Evolutionary conservation across 2,113 vertebrate genomes (phyloP).

Genomic region (Xyrauchen texanus): DNA sequence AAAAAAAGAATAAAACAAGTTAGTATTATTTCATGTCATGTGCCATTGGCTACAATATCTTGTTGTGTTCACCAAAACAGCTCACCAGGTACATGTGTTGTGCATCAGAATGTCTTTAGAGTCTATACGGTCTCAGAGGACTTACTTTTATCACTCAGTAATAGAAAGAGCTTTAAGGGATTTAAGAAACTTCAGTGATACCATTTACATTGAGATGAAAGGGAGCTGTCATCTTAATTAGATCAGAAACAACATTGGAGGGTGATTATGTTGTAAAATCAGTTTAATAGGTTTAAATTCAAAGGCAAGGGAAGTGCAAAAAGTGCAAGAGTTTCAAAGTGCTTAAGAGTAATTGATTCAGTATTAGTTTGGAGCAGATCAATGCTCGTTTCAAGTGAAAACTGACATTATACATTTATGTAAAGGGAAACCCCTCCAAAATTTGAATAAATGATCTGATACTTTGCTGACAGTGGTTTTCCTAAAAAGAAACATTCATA

Average conservation of each 20-base stretch:
- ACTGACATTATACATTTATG: conserved; percentile 10
- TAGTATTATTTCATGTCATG: no score
- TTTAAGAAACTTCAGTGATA: no score
- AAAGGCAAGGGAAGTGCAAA: conserved; percentile 16
- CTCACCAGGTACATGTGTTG: no score
- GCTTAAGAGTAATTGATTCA: conserved; percentile 27
- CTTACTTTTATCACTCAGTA: no score
- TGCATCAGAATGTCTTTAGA: no score
- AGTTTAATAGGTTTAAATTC: conserved; percentile 41
- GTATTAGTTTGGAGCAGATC: conserved; percentile 16
- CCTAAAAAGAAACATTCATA: conserved; percentile 11
- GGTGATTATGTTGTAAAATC: neutral
- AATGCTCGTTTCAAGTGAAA: conserved; percentile 28
- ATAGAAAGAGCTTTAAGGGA: no score
- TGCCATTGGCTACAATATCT: no score
- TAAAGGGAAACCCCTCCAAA: conserved; percentile 27
- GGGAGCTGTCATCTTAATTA: conserved; percentile 27
- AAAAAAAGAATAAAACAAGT: no score
- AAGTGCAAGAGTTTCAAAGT: conserved; percentile 51
- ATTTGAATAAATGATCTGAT: conserved; percentile 5
- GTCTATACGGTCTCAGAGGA: no score
- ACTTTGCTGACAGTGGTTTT: conserved; percentile 15
- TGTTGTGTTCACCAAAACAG: no score
- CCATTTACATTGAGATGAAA: neutral
- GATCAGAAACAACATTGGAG: conserved; percentile 38